Percentiles rank a stretch among this genome's conserved stretches.
Conservation (phyloP, 2,888 invertebrate species). For the Agrilus mali region DNA sequence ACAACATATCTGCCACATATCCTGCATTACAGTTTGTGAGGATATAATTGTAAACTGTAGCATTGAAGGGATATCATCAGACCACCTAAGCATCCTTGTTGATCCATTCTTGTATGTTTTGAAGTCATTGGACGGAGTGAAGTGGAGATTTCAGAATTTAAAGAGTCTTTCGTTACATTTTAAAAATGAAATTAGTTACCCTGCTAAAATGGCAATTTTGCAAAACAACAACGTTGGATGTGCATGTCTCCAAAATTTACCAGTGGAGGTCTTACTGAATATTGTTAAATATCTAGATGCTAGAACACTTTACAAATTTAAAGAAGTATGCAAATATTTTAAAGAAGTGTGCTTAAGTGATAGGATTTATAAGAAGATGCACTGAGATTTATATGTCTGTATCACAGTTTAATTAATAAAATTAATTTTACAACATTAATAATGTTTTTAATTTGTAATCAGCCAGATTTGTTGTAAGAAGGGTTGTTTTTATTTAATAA, state of each 20-base stretch:
- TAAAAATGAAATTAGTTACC: constrained; percentile 25
- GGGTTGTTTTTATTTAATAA: too few species aligned
- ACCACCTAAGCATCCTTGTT: constrained; percentile 18
- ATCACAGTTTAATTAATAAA: too few species aligned
- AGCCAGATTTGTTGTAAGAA: too few species aligned
- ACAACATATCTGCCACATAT: constrained; percentile 19
- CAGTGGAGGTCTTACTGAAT: constrained; percentile 27
- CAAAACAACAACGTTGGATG: constrained; percentile 9
- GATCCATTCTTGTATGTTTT: constrained; percentile 24
- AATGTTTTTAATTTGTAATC: too few species aligned
- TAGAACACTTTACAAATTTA: constrained; percentile 16
- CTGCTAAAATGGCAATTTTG: constrained; percentile 21
- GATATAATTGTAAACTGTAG: constrained; percentile 28
- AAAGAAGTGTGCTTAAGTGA: constrained; percentile 14
- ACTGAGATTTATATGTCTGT: too few species aligned
- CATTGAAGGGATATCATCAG: constrained; percentile 17
- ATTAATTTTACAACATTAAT: too few species aligned
- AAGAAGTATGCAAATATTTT: constrained; percentile 20
- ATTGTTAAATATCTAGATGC: constrained; percentile 22
- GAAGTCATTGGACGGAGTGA: background rate
- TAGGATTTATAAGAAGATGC: constrained; percentile 13
- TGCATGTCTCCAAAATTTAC: constrained; percentile 29
- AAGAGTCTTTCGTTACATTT: constrained; percentile 22
- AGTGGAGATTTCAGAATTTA: constrained; percentile 24
- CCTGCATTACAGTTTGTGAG: constrained; percentile 19